A percentile compares a stretch with the other conserved stretches of the same genome.
Conservation (phyloP, 2,113 vertebrate genomes). For the Gobio gobio region DNA sequence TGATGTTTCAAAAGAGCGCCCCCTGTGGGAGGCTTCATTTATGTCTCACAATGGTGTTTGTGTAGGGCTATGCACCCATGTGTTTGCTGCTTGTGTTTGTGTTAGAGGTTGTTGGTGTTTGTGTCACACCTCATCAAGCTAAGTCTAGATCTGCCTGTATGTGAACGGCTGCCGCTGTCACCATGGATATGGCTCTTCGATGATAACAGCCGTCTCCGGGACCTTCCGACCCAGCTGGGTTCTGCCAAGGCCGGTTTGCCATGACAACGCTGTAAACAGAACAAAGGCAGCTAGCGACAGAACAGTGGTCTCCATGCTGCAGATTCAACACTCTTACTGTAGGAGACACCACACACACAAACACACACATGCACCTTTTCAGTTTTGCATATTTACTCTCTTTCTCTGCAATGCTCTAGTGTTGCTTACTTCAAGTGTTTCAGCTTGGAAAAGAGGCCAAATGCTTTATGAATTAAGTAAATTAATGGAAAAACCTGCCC, state of each 20-base stretch:
- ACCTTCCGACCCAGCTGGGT: conserved; percentile 63
- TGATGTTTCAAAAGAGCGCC: not conserved
- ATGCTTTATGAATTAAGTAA: not conserved
- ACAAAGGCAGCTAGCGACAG: conserved; percentile 44
- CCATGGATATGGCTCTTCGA: conserved; percentile 57
- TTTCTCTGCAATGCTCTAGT: not conserved
- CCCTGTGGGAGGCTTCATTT: not conserved
- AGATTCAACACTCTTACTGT: conserved; percentile 20
- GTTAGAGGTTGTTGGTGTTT: conserved; percentile 14
- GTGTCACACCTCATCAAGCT: not conserved
- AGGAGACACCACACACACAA: not conserved
- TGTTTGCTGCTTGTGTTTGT: not conserved
- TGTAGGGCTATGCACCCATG: not conserved
- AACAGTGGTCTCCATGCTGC: not conserved
- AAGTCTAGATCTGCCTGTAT: conserved; percentile 49
- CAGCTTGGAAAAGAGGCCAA: too few species aligned
- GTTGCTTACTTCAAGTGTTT: too few species aligned
- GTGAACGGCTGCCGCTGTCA: conserved; percentile 67
- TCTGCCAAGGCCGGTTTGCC: conserved; percentile 59
- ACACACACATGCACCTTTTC: not conserved
- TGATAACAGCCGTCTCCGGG: conserved; percentile 57
- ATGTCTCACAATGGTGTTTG: conserved; percentile 2
- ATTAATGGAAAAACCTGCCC: not conserved
- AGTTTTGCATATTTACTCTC: not conserved
- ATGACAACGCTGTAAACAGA: conserved; percentile 68